phyloP scores from a whole-genome alignment of 2,797 vertebrate species.

The Champsocephalus gunnari region DNA sequence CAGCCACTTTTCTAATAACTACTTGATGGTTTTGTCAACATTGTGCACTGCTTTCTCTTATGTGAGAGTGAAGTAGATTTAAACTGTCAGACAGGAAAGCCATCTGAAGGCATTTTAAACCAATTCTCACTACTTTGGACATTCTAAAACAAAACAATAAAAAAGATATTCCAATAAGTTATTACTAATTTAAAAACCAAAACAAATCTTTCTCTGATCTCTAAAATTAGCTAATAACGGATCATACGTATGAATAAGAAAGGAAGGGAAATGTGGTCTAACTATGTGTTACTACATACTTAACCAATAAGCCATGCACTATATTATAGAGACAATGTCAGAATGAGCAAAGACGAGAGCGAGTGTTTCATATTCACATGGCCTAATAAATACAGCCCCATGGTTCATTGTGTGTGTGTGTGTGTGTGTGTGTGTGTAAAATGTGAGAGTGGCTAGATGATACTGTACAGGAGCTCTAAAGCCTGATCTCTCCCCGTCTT shows the following conservation, averaged over 20 bases:
- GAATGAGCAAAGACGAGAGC: constrained; percentile 23
- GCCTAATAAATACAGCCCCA: constrained; percentile 10
- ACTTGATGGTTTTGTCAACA: neutral
- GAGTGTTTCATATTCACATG: constrained; percentile 33
- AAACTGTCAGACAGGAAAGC: neutral
- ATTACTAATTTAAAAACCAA: neutral
- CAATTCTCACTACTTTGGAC: neutral
- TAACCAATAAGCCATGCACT: neutral
- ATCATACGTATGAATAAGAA: neutral
- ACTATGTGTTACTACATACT: neutral
- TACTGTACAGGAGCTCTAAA: constrained; percentile 29
- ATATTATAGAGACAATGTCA: neutral
- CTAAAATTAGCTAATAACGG: neutral
- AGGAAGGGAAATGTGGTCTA: neutral
- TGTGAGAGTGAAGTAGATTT: neutral
- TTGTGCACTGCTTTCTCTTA: neutral
- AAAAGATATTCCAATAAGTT: too few relatives aligned
- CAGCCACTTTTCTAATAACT: neutral
- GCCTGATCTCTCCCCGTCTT: constrained; percentile 36
- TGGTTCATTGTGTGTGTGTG: neutral
- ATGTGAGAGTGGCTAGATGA: constrained; percentile 1
- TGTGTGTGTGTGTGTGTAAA: too few relatives aligned
- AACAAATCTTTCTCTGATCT: neutral
- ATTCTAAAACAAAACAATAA: neutral
- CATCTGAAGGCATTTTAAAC: neutral